Base-by-base conservation (phyloP, 2,797 vertebrate genomes). In the Sebastes alutus region DNA sequence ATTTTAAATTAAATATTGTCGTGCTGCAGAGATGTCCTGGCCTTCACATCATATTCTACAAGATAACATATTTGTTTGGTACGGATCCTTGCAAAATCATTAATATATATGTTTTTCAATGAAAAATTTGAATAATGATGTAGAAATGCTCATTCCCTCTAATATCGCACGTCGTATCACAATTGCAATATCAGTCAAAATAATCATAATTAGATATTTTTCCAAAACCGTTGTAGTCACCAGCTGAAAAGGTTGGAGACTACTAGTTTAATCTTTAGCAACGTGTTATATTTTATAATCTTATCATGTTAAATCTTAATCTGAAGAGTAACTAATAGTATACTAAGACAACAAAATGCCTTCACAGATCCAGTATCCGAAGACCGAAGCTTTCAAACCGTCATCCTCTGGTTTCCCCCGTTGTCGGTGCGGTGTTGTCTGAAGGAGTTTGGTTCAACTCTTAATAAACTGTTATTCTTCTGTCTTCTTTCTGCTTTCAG, bases 401-500 rank as follows among this genome's bases (percentile, higher is more conserved):
- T 33, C 20, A 14, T 63, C 25, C 20, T 7, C 32, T 25, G 1
- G 30, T 27, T 62, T 77, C 42, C 42, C 6, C 0, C 13, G 6
- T 46, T 46, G 33, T 38, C 8, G 3, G 16, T 16, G 52, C 20
- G 23, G 23, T 23, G 23, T 23, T 23, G 14, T 49, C 62, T 52
- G 5, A 49, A 22, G 22, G 3, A 54, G 18, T 66, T 81, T 62
- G 42, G 20, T 65, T 13, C 2, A 16, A 5, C 30, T 38, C 10
- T 60, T 16, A 16, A 20, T 29, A 18, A 74, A 77, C 30, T 14
- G 11, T 75, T 54, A 22, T 81, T 61, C 81, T 10, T 84, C 52
- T 95, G 81, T 81, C 55, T 20, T 72, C 7, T 73, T 32, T 92
- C 61, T 95, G 83, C 84, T 96, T 95, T 93, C 94, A 99, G 98